Evolutionary conservation across 2,113 vertebrate genomes (phyloP), one percentile per base, ranked within the genome.

Genomic region (Pangasianodon hypophthalmus): DNA sequence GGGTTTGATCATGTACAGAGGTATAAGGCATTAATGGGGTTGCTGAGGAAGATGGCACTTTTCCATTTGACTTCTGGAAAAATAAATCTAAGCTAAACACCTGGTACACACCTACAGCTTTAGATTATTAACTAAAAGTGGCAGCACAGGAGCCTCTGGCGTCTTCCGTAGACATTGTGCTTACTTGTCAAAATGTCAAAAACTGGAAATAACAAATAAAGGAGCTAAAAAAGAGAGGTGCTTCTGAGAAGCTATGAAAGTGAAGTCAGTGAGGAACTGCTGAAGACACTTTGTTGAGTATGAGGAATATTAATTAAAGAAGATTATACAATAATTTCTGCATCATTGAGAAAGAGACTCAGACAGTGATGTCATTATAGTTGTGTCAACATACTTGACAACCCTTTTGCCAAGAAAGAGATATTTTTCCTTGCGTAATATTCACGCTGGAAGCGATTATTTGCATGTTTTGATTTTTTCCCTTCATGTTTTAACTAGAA

Each of bases 1-100:
- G 90, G 93, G 91, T 91, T 91, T 92, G 92, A 94, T 93, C 91
- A 88, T 73, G 90, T 79, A 62, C 84, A 93, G 91, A 92, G 92
- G 90, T 94, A 92, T 90, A 93, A 92, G 93, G 92, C 91, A 90
- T 95, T 95, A 94, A 96, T 94, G 89, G 91, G 89, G 85, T 93
- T 92, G 93, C 94, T 93, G 92, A 94, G 92, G 90, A 92, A 90
- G 90, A 92, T 94, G 94, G 95, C 94, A 94, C 88, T 93, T 96
- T 96, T 96, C 95, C 95, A 94, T 95, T 95, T 94, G 93, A 94
- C 95, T 94, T 90, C 92, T 93, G 94, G 95, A 95, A 95, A 95
- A 93, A 94, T 92, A 85, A 90, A 90, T 93, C 95, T 84, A 73
- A 86, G 90, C 87, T 92, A 94, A 96, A 96, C 95, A 96, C 95